Conservation (phyloP, 2,888 invertebrate genomes). For the Ochlodes sylvanus region DNA sequence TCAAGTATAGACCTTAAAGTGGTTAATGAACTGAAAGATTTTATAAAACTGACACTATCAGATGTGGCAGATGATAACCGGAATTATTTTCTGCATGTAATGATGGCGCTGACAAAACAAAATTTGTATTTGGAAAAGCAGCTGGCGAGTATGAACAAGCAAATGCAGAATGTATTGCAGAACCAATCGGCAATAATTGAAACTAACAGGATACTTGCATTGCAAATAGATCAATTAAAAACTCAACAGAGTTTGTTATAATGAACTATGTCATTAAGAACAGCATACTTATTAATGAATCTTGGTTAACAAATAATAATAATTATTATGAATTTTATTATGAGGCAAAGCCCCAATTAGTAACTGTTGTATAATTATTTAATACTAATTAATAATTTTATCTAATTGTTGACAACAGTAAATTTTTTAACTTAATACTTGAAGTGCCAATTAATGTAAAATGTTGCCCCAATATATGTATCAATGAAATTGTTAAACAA, state of each 20-base stretch:
- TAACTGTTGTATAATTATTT: not conserved
- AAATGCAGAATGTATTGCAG: constrained; percentile 65
- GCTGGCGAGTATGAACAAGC: constrained; percentile 61
- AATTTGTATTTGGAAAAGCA: constrained; percentile 77
- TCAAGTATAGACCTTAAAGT: constrained; percentile 54
- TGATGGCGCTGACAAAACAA: constrained; percentile 80
- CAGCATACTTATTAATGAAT: constrained; percentile 4
- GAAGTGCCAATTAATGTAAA: constrained; percentile 23
- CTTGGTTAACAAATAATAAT: not conserved
- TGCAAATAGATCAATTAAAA: constrained; percentile 78
- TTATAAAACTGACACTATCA: constrained; percentile 65
- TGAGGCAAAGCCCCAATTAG: not conserved
- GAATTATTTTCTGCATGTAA: constrained; percentile 76
- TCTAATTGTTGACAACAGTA: constrained; percentile 8
- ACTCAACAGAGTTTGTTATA: constrained; percentile 52
- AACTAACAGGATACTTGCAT: constrained; percentile 76
- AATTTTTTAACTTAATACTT: not conserved
- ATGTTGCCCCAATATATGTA: constrained; percentile 17
- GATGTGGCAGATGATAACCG: constrained; percentile 75
- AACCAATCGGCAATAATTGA: constrained; percentile 76
- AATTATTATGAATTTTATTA: not conserved
- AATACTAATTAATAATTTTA: constrained; percentile 3
- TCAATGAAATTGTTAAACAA: constrained; percentile 27
- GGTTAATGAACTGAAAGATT: constrained; percentile 74
- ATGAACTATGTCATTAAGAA: constrained; percentile 8